Evolutionary conservation across 2,797 vertebrate genomes (phyloP), one percentile per base, ranked within the genome.

Genomic region (Tragopan temminckii): DNA sequence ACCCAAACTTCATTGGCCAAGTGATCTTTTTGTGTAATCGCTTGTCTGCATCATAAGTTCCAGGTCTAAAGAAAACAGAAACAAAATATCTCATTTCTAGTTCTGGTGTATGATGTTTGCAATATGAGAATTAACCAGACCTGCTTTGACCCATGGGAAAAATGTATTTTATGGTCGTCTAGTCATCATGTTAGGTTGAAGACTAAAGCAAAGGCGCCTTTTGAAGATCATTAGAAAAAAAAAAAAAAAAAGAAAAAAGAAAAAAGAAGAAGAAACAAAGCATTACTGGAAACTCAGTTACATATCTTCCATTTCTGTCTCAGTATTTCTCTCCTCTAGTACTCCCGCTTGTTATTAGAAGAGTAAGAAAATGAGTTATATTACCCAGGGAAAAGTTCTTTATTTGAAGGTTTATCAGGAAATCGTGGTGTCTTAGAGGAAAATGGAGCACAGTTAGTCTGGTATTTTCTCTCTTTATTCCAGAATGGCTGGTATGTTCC

Each of bases 1-100:
- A 94, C 53, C 98, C 98, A 79, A 99, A 99, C 82, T 97, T 97
- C 98, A 98, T 99, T 0, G 98, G 99, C 99, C 99, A 99, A 25
- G 85, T 96, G 87, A 99, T 95, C 86, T 98, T 98, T 55, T 86
- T 97, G 90, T 77, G 91, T 1, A 35, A 42, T 9, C 18, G 79
- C 9, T 40, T 85, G 3, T 97, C 71, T 6, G 67, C 69, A 20
- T 95, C 27, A 4, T 99, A 99, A 9, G 96, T 95, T 23, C 98
- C 98, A 16, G 99, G 99, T 11, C 99, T 99, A 88, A 92, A 40
- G 88, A 79, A 85, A 68, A 81, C 36, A 91, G 57, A 63, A 13
- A 75, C 3, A 85, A 40, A 61, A 12, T 2, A 36, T 8, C 13
- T 70, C 69, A 25, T 6, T 43, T 79, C 27, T 63, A 43, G 35